Percentiles rank a stretch among this genome's conserved stretches.
Evolutionary conservation across 2,113 vertebrate species (phyloP).

Genomic region (Malaclemys terrapin): DNA sequence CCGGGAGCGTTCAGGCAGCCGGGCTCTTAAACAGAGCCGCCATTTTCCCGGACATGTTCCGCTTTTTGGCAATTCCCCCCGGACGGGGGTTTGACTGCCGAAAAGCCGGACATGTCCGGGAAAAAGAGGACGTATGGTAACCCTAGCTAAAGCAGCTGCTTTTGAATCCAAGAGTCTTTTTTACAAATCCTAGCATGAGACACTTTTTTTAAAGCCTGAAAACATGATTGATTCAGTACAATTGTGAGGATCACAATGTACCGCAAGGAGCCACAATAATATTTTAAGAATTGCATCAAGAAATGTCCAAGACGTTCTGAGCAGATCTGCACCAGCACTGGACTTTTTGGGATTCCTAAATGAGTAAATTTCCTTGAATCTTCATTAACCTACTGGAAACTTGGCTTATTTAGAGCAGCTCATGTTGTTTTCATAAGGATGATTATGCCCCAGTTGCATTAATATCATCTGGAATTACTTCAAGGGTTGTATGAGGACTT

Average conservation of each 20-base stretch:
- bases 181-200: neutral
- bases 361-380: neutral
- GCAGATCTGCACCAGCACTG: neutral
- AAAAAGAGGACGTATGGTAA: too few species aligned
- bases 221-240: neutral
- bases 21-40: too few species aligned
- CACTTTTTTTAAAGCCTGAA: neutral
- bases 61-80: too few species aligned
- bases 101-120: too few species aligned
- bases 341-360: neutral
- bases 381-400: neutral
- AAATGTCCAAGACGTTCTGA: neutral
- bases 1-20: too few species aligned
- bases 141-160: neutral
- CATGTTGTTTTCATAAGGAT: neutral
- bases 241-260: neutral
- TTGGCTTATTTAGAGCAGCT: neutral
- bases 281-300: neutral
- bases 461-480: constrained; percentile 2
- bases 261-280: neutral
- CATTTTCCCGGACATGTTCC: too few species aligned
- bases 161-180: neutral
- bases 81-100: too few species aligned
- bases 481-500: neutral
- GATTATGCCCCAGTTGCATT: neutral